Base-by-base conservation (phyloP, 2,113 vertebrate species). In the Calyptomena viridis region DNA sequence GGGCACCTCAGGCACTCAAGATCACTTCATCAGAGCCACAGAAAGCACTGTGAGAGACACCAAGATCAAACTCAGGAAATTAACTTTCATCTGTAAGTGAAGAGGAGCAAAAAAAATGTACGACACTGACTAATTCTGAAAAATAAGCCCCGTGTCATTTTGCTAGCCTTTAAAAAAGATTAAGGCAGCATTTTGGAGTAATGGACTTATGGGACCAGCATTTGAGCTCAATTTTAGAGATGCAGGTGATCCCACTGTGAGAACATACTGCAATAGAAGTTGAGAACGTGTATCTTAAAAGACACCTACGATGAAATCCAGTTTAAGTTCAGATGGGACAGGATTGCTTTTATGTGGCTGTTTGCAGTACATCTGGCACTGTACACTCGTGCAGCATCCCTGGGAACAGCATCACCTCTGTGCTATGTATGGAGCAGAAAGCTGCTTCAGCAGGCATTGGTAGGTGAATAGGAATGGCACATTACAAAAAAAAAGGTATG, bases 41-140 rank as follows among this genome's bases (percentile, higher is more conserved):
- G 59, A 85, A 52, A 39, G 42, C 40, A 42, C 55, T 49, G 25
- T 30, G 63, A 80, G 63, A 84, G 52, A 33, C 42, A 49, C 39
- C 53, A 77, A 93, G 71, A 76, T 53, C 69, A 81, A 63, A 72
- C 31, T 66, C 60, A 44, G 64, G 71, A 88, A 83, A 83, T 74
- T 21, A 78, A 13, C 23, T 78, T 77, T 88, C 71, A 78, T 58
- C 76, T 44, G 22, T 74, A 82, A 39, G n/a, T 49, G 69, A 88
- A 72, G 5, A 56, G 37, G 28, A 80, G 44, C 0, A 1, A 14
- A 50, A 64, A 87, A 71, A 35, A 56, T 2, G 5, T 44, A 49
- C 64, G 3, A 56, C 42, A n/a, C 35, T 37, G 50, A 9, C 12
- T 67, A 56, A 42, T 15, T 53, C 58, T 84, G 68, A 39, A 81